Base-by-base conservation (phyloP, 1,140 invertebrate genomes). In the fruit fly (Drosophila melanogaster) region DNA sequence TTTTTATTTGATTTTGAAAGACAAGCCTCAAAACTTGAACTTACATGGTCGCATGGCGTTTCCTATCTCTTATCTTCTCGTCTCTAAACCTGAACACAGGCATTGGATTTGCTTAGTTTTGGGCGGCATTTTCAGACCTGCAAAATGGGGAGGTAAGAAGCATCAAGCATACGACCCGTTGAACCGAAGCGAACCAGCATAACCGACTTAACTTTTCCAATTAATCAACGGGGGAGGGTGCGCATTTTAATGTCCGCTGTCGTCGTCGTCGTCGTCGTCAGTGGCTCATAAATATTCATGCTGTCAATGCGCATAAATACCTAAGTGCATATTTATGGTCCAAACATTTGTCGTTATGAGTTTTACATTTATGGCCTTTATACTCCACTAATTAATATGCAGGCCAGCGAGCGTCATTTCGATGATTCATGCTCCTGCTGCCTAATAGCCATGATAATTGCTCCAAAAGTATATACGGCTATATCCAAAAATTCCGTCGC, bases 41-140 rank as follows among this genome's bases (percentile, higher is more conserved):
- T 70, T 37, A 61, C 35, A 64, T 74, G 69, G 60, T 72, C 59
- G 71, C 53, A 64, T 73, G 69, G 44, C 53, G 53, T 79, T 56
- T 79, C 54, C 70, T 70, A 56, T 78, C 53, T 59, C 56, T 66
- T 37, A 46, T 54, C 58, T 38, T 44, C 44, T 53, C 11, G 17
- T 55, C 46, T 46, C 41, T 51, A 11, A 65, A 53, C 55, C 38
- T 51, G 40, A 37, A 70, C 15, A 69, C 69, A 87, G 83, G 61
- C 78, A 76, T 79, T 81, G 78, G 83, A 78, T 87, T 86, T 86
- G 83, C 83, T 83, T 86, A 46, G 65, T 76, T 81, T 75, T 81
- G 65, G 77, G 38, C 59, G 19, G n/a, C 51, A 49, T 61, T 44
- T 47, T 37, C 46, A 53, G 15, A 24, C 38, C 62, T 38, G 43